phyloP scores from a whole-genome alignment of 2,797 vertebrate species.

The Myripristis jacobus region DNA sequence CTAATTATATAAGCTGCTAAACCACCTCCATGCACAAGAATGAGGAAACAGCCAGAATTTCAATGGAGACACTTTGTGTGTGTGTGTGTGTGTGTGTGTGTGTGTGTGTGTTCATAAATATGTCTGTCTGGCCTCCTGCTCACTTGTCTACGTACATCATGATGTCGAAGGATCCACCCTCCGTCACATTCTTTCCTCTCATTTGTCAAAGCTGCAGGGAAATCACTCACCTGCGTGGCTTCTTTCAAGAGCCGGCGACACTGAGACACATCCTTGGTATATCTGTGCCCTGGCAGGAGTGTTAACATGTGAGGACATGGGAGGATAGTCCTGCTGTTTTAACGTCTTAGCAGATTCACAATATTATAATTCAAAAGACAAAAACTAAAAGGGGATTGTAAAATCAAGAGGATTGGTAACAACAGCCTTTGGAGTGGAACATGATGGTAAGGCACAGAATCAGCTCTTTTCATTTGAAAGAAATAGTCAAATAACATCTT shows the following conservation, averaged over 20 bases:
- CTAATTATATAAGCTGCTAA: too few species aligned
- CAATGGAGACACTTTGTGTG: background rate
- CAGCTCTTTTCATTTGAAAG: background rate
- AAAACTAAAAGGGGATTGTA: background rate
- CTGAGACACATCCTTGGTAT: background rate
- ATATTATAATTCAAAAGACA: background rate
- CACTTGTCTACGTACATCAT: background rate
- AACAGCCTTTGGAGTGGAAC: background rate
- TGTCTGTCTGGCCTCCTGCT: background rate
- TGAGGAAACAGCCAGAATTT: background rate
- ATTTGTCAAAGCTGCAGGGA: background rate
- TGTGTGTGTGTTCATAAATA: background rate
- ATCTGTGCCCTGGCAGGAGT: conserved; percentile 1
- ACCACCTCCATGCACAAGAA: background rate
- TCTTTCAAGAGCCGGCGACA: background rate
- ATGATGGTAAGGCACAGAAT: conserved; percentile 50
- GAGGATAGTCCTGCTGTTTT: background rate
- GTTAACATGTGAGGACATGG: background rate
- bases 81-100: background rate
- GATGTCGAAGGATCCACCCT: conserved; percentile 12
- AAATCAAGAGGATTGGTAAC: background rate
- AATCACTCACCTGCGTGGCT: conserved; percentile 9
- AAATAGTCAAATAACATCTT: background rate
- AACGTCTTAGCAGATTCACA: background rate
- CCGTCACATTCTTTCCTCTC: conserved; percentile 6